A percentile compares a stretch with the other conserved stretches of the same genome.
phyloP scores from a whole-genome alignment of 2,797 vertebrate genomes.

The Parauchenoglanis punctatus region DNA sequence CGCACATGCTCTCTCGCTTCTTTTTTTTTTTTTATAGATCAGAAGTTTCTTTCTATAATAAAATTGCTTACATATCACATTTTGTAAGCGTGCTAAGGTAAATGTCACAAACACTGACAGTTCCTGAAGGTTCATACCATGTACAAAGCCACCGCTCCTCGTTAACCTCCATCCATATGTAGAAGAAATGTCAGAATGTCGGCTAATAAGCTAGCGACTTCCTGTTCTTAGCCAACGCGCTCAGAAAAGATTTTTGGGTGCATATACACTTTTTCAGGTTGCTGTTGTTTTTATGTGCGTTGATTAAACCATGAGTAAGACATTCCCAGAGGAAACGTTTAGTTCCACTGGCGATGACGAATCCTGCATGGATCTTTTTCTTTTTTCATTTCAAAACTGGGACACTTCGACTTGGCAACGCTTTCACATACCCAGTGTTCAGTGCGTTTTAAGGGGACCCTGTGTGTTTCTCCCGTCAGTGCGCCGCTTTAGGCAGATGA shows the following conservation, averaged over 20 bases:
- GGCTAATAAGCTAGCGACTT: no score
- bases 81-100: not conserved
- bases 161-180: not conserved
- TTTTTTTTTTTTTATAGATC: no score
- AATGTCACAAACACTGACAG: not conserved
- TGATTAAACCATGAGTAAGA: conserved; percentile 66
- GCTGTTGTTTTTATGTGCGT: conserved; percentile 59
- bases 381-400: conserved; percentile 64
- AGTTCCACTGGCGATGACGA: conserved; percentile 63
- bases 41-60: not conserved
- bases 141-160: not conserved
- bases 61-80: not conserved
- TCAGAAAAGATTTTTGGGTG: conserved; percentile 4
- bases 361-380: conserved; percentile 64
- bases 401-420: conserved; percentile 61
- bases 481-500: not conserved
- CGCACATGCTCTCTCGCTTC: not conserved
- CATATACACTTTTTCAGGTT: not conserved
- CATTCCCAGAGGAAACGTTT: conserved; percentile 68
- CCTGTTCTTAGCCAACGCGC: not conserved
- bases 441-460: conserved; percentile 55
- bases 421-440: not conserved
- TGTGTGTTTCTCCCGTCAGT: not conserved
- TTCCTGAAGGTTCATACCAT: not conserved
- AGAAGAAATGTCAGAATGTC: not conserved